Conservation (phyloP, 2,113 vertebrate genomes). For the Cololabis saira region DNA sequence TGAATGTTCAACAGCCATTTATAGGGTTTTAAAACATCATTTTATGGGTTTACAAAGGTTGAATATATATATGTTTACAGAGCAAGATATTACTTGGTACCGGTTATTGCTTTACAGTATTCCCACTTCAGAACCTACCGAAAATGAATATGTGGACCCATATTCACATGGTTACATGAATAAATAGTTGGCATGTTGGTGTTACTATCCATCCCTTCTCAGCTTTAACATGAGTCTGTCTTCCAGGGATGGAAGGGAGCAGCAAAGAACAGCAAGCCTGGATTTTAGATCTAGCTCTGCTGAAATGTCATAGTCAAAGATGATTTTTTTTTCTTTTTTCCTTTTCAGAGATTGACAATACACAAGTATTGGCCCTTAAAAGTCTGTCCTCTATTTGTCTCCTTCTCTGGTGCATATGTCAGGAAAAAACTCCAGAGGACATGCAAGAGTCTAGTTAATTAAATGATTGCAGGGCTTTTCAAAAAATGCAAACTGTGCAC, state of each 20-base stretch:
- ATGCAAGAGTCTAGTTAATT: too few species aligned
- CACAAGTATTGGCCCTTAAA: too few species aligned
- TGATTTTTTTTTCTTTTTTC: too few species aligned
- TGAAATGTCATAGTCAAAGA: not conserved
- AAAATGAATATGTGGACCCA: slow-evolving; percentile 22
- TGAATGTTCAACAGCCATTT: slow-evolving; percentile 36
- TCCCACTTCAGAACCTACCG: slow-evolving; percentile 10
- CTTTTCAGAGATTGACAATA: too few species aligned
- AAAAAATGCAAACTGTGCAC: too few species aligned
- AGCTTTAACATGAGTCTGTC: too few species aligned
- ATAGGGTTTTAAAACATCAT: slow-evolving; percentile 40
- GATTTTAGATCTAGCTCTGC: not conserved
- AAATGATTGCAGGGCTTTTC: too few species aligned
- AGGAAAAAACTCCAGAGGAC: too few species aligned
- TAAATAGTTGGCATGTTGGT: slow-evolving; percentile 18
- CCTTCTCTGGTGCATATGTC: too few species aligned
- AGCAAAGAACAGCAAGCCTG: not conserved
- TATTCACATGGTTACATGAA: not conserved
- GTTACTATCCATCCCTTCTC: not conserved
- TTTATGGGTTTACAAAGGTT: slow-evolving; percentile 63
- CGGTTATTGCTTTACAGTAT: slow-evolving; percentile 38
- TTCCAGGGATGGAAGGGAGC: not conserved
- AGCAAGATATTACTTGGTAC: slow-evolving; percentile 44
- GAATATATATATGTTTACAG: slow-evolving; percentile 71
- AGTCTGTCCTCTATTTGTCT: too few species aligned